A percentile compares a stretch with the other conserved stretches of the same genome.
Conservation (phyloP, 2,113 vertebrate genomes). For the Eulacestoma nigropectus region DNA sequence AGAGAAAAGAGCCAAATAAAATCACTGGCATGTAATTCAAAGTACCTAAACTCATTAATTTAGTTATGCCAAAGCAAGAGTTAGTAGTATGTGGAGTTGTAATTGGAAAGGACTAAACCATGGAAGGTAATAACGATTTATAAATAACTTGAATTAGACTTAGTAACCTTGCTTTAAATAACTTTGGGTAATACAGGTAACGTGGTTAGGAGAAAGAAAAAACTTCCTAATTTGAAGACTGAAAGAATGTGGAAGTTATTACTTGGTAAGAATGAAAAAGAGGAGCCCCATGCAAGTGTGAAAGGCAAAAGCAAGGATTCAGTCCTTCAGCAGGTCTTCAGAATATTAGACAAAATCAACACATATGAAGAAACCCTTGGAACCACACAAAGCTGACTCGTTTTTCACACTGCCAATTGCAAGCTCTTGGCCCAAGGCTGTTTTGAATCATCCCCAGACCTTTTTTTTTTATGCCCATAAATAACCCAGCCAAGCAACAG, state of each 20-base stretch:
- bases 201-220: not conserved
- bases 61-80: not conserved
- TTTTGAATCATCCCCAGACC: not conserved
- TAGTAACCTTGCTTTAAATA: not conserved
- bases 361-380: accelerated
- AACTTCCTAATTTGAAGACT: not conserved
- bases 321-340: not conserved
- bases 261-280: not conserved
- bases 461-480: not conserved
- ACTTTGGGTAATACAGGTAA: not conserved
- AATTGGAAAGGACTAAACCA: not conserved
- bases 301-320: not conserved
- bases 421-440: not conserved
- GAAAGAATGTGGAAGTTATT: not conserved
- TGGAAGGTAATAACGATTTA: not conserved
- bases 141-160: not conserved
- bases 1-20: not conserved
- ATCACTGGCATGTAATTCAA: not conserved
- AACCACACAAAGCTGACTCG: not conserved
- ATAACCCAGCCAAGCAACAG: not conserved
- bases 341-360: not conserved
- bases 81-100: not conserved
- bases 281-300: not conserved
- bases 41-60: not conserved
- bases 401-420: not conserved